These are phyloP conservation scores for Sebastolobus altivelis DNA, from an alignment of 2,797 vertebrate species.

Conservation along the genomic window DNA sequence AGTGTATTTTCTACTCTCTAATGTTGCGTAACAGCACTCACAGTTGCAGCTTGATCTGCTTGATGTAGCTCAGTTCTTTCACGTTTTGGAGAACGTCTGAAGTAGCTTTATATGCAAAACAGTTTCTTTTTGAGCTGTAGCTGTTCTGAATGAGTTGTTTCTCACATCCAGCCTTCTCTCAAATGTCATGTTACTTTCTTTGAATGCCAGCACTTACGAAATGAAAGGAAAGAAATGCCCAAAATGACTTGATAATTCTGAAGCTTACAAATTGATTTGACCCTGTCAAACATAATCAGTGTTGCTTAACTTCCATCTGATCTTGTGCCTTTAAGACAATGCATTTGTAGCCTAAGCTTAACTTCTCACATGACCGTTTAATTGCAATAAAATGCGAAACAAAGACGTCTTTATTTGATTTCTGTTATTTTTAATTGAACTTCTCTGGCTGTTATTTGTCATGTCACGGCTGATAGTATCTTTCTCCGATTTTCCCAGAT, in stretches of 20 bases:
- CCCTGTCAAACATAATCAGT: background rate
- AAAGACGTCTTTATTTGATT: background rate
- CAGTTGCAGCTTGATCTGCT: slow-evolving; percentile 10
- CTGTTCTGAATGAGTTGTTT: slow-evolving; percentile 5
- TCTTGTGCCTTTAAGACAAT: slow-evolving; percentile 4
- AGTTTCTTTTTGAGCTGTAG: background rate
- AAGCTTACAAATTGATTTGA: slow-evolving; percentile 16
- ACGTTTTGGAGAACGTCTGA: slow-evolving; percentile 9
- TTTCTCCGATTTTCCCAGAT: slow-evolving; percentile 84
- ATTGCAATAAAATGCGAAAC: slow-evolving; percentile 3
- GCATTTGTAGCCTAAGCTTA: background rate
- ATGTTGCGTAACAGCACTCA: slow-evolving; percentile 24
- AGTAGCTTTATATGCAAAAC: background rate
- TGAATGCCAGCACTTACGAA: slow-evolving; percentile 1
- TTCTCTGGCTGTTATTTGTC: background rate
- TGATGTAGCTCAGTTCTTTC: slow-evolving; percentile 22
- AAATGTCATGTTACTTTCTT: background rate
- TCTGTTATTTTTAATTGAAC: background rate
- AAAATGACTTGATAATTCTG: background rate
- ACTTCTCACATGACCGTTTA: background rate
- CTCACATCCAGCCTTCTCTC: background rate
- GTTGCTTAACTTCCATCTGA: slow-evolving; percentile 15
- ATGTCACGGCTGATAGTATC: slow-evolving; percentile 3
- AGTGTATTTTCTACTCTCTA: background rate
- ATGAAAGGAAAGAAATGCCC: background rate